Evolutionary conservation across 1,140 invertebrate species (phyloP), one percentile per base, ranked within the genome.

Genomic region (Pseudomyrmex sp.): DNA sequence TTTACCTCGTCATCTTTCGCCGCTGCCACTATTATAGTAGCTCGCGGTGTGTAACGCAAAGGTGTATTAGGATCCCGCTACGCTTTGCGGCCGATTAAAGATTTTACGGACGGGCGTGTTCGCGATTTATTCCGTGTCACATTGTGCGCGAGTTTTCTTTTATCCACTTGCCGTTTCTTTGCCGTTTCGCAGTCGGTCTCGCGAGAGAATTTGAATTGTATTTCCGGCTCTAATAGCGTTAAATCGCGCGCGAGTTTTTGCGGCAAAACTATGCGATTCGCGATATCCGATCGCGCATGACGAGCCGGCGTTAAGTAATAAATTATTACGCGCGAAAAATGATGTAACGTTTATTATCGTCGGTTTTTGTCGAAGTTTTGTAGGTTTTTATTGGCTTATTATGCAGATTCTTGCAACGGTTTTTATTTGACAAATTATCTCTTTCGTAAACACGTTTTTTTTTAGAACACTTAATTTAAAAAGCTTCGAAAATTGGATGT

Each of bases 81-180:
- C 66, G 73, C 74, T 58, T 35, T 35, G 52, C 75, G 68, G 69
- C 44, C 35, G 75, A 86, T 85, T 85, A 85, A 85, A 86, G 62
- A 66, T 74, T 77, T 85, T 63, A 44, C 54, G 79, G 65, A 59
- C 50, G 61, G 46, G 56, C 74, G 50, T 56, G 54, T n/a, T 66
- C 46, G 63, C 58, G 59, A 73, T 85, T 86, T 80, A 54, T 59
- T 7, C 20, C 20, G 48, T 35, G 15, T 70, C 76, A 50, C 44
- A 70, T 48, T 58, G 15, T 59, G 9, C 18, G 15, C n/a, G 20
- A 68, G 26, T 26, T 26, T 66, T 48, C 59, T 72, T 70, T 80
- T 26, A 80, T 15, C 66, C 35, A 7, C 35, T 35, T 72, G 12
- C 59, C 68, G 52, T n/a, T 59, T 70, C 65, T 56, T 69, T 58